Conservation (phyloP, 2,888 invertebrate genomes). For the Eilema caniola region DNA sequence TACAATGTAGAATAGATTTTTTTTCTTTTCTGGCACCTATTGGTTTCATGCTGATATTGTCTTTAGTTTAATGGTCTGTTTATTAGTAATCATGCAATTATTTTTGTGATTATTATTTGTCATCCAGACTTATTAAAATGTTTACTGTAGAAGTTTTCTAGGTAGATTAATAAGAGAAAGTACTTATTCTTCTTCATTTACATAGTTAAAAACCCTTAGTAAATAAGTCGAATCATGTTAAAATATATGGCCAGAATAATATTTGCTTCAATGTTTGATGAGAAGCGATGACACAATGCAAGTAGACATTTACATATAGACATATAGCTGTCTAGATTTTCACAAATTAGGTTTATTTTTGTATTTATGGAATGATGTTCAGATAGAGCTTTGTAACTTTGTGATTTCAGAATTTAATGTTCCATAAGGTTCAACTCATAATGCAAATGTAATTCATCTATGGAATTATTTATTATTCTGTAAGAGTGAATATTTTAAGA, state of each 20-base stretch:
- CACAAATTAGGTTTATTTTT: constrained; percentile 55
- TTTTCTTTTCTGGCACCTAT: constrained; percentile 56
- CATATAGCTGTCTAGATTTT: constrained; percentile 46
- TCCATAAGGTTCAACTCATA: constrained; percentile 23
- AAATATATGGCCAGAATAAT: constrained; percentile 10
- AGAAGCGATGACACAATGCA: constrained; percentile 53
- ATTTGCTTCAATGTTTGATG: constrained; percentile 41
- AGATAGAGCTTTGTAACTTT: constrained; percentile 34
- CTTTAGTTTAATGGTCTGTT: constrained; percentile 28
- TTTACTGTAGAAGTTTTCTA: constrained; percentile 23
- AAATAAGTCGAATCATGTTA: background rate
- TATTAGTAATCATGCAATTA: background rate
- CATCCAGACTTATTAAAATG: constrained; percentile 32
- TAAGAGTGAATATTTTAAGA: constrained; percentile 72
- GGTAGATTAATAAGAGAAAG: constrained; percentile 26
- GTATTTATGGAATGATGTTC: constrained; percentile 50
- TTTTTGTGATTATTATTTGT: background rate
- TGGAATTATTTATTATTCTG: constrained; percentile 31
- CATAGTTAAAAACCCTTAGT: constrained; percentile 3
- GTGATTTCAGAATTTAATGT: background rate
- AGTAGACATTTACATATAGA: constrained; percentile 41
- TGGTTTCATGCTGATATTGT: constrained; percentile 46
- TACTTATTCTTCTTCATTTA: constrained; percentile 35
- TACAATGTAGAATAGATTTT: constrained; percentile 40
- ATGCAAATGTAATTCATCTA: constrained; percentile 48